These are phyloP conservation scores for Caranx ignobilis DNA, from an alignment of 2,113 vertebrate genomes.

Conservation along the genomic window DNA sequence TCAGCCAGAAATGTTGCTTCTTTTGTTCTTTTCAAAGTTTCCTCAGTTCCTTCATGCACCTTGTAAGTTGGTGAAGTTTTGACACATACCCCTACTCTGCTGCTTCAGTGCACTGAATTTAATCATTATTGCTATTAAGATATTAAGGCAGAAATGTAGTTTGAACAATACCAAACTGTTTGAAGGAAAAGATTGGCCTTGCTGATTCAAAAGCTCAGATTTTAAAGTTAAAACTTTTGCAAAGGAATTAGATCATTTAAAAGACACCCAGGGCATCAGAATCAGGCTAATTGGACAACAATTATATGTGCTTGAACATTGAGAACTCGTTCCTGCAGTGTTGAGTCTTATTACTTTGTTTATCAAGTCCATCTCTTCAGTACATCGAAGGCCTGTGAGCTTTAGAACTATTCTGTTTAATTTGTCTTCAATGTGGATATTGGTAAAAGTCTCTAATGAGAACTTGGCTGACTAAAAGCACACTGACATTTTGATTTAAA, in stretches of 20 bases:
- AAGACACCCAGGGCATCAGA: neutral
- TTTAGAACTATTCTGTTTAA: neutral
- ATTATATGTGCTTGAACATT: neutral
- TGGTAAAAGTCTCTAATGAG: slow-evolving; percentile 1
- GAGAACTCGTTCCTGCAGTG: neutral
- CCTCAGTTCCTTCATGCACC: no score
- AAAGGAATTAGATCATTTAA: neutral
- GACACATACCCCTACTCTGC: no score
- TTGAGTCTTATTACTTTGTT: slow-evolving; percentile 20
- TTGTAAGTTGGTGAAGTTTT: no score
- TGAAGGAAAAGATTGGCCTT: neutral
- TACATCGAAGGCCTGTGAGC: slow-evolving; percentile 16
- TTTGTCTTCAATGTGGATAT: slow-evolving; percentile 2
- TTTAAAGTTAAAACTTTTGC: neutral
- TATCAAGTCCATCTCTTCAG: slow-evolving; percentile 18
- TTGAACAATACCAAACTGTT: no score
- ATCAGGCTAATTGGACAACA: neutral
- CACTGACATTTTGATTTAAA: slow-evolving; percentile 25
- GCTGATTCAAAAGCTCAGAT: neutral
- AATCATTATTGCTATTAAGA: no score
- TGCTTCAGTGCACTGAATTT: no score
- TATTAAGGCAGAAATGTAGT: no score
- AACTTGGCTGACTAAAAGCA: slow-evolving; percentile 4
- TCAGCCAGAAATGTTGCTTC: no score
- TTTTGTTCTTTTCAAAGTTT: no score